Percentiles rank a stretch among this genome's conserved stretches.
Conservation (phyloP, 2,888 invertebrate genomes). For the Sinelater perroti region DNA sequence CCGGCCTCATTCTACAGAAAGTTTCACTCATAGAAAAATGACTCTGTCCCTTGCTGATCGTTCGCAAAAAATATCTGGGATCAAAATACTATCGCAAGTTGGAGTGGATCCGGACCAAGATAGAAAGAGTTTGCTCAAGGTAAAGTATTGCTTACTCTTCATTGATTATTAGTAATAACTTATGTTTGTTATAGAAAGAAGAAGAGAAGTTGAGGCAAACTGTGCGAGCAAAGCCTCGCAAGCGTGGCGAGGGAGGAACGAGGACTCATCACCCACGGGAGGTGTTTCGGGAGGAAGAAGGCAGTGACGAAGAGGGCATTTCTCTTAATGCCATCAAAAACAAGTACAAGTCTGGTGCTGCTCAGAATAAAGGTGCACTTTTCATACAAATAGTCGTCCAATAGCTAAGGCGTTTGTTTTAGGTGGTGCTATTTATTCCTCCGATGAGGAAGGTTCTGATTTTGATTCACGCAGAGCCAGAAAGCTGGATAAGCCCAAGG, state of each 20-base stretch:
- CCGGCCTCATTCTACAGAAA: slow-evolving; percentile 98
- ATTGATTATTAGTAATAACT: slow-evolving; percentile 12
- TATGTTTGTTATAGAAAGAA: slow-evolving; percentile 76
- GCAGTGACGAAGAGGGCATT: slow-evolving; percentile 93
- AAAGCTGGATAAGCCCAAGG: slow-evolving; percentile 78
- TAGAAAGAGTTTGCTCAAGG: slow-evolving; percentile 89
- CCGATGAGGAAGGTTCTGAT: slow-evolving; percentile 87
- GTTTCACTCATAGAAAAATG: slow-evolving; percentile 99
- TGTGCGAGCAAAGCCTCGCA: slow-evolving; percentile 66
- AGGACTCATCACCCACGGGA: slow-evolving; percentile 59
- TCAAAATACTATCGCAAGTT: slow-evolving; percentile 94
- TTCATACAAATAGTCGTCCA: background rate
- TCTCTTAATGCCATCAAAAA: slow-evolving; percentile 95
- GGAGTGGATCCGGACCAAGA: slow-evolving; percentile 95
- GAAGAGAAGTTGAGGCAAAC: slow-evolving; percentile 94
- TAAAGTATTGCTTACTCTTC: slow-evolving; percentile 50
- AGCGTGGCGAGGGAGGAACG: slow-evolving; percentile 54
- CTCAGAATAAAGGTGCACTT: slow-evolving; percentile 57
- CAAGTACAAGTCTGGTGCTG: slow-evolving; percentile 78
- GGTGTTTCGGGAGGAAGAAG: slow-evolving; percentile 76
- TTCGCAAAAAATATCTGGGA: slow-evolving; percentile 91
- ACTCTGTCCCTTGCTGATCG: slow-evolving; percentile 96
- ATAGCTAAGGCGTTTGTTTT: slow-evolving; percentile 13
- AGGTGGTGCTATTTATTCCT: slow-evolving; percentile 80
- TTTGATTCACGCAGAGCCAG: slow-evolving; percentile 78